Evolutionary conservation across 2,113 vertebrate species (phyloP).

Genomic region (Notechis scutatus): DNA sequence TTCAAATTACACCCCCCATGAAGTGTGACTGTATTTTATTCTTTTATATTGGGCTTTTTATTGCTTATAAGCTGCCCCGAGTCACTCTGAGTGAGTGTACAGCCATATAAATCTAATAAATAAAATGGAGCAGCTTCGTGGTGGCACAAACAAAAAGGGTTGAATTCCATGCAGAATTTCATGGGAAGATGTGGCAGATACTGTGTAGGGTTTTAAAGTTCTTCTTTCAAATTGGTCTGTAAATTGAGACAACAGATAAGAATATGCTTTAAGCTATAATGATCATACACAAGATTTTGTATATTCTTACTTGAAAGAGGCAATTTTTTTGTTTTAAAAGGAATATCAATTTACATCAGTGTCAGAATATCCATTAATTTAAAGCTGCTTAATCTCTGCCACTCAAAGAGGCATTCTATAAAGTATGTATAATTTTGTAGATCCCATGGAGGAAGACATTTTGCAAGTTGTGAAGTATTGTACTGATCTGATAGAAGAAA

Average conservation of each 20-base stretch:
- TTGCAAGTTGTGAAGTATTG: slow-evolving; percentile 96
- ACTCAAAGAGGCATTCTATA: not conserved
- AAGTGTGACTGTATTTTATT: not conserved
- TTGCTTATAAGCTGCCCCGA: too few relatives aligned
- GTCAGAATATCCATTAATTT: not conserved
- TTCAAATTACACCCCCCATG: not conserved
- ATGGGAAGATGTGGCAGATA: not conserved
- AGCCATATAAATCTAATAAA: too few relatives aligned
- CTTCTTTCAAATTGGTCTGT: not conserved
- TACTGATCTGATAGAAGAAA: slow-evolving; percentile 95
- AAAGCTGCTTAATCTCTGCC: not conserved
- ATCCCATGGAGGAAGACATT: slow-evolving; percentile 99
- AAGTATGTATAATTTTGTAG: slow-evolving; percentile 55
- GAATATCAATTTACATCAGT: not conserved
- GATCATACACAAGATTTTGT: not conserved
- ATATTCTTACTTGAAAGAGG: not conserved
- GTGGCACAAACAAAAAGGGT: not conserved
- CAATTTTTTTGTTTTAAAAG: not conserved
- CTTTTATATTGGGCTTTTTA: too few relatives aligned
- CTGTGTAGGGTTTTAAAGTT: not conserved
- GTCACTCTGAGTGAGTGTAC: too few relatives aligned
- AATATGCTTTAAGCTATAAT: not conserved
- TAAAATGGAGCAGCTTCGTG: not conserved
- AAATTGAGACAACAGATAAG: not conserved
- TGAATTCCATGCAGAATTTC: not conserved